Conservation (phyloP, 2,113 vertebrate genomes). For the Corynorhinus townsendii region DNA sequence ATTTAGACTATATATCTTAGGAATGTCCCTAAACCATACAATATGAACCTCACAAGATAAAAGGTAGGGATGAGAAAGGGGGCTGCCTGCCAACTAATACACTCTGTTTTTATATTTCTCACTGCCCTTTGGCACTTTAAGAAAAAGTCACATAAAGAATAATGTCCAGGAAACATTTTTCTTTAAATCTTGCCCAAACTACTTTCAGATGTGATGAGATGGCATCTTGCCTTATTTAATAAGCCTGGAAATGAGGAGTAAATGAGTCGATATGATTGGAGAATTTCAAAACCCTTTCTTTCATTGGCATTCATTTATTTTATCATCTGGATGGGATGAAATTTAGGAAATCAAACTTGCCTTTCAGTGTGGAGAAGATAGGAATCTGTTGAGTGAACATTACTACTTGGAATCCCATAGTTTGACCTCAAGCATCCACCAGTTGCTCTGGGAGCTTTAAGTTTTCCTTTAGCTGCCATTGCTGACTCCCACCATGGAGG, state of each 20-base stretch:
- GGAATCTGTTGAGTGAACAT: constrained; percentile 37
- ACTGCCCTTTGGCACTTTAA: constrained; percentile 20
- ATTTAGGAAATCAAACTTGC: constrained; percentile 46
- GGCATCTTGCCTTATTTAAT: constrained; percentile 58
- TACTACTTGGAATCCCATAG: not conserved
- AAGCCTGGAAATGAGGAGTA: constrained; percentile 42
- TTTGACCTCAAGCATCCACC: not conserved
- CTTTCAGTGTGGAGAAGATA: constrained; percentile 1
- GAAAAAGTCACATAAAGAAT: constrained; percentile 25
- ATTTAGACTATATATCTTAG: not conserved
- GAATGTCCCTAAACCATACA: not conserved
- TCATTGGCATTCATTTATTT: constrained; percentile 58
- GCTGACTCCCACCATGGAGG: not conserved
- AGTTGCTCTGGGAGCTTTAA: not conserved
- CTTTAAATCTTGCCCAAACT: constrained; percentile 21
- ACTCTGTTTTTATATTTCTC: not conserved
- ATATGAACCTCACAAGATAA: not conserved
- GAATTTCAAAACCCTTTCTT: constrained; percentile 52
- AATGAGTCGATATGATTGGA: constrained; percentile 47
- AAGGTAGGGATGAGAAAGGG: not conserved
- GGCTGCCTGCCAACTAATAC: not conserved
- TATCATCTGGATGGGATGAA: constrained; percentile 36
- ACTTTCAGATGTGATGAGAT: constrained; percentile 54
- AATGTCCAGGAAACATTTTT: constrained; percentile 40
- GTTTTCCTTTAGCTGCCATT: not conserved